Conservation (phyloP, 2,113 vertebrate genomes). For the Nibea coibor region DNA sequence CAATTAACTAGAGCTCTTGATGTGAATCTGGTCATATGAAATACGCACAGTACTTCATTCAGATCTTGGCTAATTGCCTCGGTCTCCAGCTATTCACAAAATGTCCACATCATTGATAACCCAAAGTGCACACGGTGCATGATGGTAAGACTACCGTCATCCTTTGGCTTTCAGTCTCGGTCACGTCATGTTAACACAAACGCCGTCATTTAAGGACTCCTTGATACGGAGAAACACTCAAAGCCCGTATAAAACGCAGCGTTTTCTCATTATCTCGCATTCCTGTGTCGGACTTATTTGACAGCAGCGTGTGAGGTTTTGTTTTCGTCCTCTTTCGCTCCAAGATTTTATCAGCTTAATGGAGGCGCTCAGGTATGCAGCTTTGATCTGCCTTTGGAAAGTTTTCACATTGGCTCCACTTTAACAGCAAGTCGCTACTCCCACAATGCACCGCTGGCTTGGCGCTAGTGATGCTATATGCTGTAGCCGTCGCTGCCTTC, state of each 20-base stretch:
- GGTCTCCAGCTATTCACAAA: constrained; percentile 7
- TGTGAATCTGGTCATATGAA: background rate
- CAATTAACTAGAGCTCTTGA: background rate
- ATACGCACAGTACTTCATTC: background rate
- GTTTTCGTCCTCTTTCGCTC: constrained; percentile 51
- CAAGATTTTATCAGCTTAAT: constrained; percentile 74
- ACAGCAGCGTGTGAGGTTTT: constrained; percentile 58
- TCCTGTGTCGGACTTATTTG: constrained; percentile 54
- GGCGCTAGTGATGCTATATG: constrained; percentile 3
- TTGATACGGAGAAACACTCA: constrained; percentile 20
- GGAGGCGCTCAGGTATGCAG: constrained; percentile 74
- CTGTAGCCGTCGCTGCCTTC: background rate
- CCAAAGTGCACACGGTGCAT: background rate
- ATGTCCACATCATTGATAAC: background rate
- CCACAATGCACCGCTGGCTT: constrained; percentile 58
- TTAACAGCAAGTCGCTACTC: constrained; percentile 69
- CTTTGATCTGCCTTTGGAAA: constrained; percentile 77
- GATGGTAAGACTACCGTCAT: background rate
- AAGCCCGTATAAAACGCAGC: constrained; percentile 35
- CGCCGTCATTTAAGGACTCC: background rate
- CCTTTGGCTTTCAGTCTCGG: background rate
- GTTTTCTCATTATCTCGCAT: constrained; percentile 60
- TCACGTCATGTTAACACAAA: constrained; percentile 16
- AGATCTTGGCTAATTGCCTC: background rate
- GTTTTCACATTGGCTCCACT: constrained; percentile 75